Conservation (phyloP, 1,140 invertebrate genomes). For the Epicauta chinensis region DNA sequence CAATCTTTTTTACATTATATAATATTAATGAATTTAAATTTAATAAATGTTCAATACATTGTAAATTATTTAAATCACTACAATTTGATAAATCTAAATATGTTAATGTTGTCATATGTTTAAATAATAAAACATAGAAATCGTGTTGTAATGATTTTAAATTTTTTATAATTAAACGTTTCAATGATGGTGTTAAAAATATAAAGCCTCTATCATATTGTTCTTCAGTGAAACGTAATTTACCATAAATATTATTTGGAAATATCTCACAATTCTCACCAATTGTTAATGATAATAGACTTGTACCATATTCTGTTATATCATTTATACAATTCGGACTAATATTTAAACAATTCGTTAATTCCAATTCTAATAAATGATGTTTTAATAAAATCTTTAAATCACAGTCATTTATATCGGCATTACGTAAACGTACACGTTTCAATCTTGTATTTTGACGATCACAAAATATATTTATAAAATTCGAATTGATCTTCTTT, state of each 20-base stretch:
- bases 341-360: slow-evolving; percentile 45
- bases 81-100: slow-evolving; percentile 77
- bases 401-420: slow-evolving; percentile 63
- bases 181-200: slow-evolving; percentile 60
- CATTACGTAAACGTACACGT: slow-evolving; percentile 61
- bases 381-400: slow-evolving; percentile 63
- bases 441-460: slow-evolving; percentile 58
- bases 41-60: slow-evolving; percentile 51
- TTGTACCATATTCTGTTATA: slow-evolving; percentile 42
- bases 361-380: slow-evolving; percentile 60
- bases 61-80: slow-evolving; percentile 50
- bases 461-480: slow-evolving; percentile 68
- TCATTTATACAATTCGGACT: slow-evolving; percentile 34
- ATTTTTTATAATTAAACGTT: slow-evolving; percentile 54
- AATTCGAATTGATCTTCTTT: slow-evolving; percentile 54
- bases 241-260: slow-evolving; percentile 27
- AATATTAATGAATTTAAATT: slow-evolving; percentile 67
- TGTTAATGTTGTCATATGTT: slow-evolving; percentile 56
- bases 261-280: slow-evolving; percentile 45
- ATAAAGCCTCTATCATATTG: slow-evolving; percentile 46
- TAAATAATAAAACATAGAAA: slow-evolving; percentile 51
- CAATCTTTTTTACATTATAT: slow-evolving; percentile 61
- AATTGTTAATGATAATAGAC: slow-evolving; percentile 43
- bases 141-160: slow-evolving; percentile 44
- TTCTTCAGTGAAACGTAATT: slow-evolving; percentile 38